Evolutionary conservation across 1,140 invertebrate genomes (phyloP).

Genomic region (Ips typographus): DNA sequence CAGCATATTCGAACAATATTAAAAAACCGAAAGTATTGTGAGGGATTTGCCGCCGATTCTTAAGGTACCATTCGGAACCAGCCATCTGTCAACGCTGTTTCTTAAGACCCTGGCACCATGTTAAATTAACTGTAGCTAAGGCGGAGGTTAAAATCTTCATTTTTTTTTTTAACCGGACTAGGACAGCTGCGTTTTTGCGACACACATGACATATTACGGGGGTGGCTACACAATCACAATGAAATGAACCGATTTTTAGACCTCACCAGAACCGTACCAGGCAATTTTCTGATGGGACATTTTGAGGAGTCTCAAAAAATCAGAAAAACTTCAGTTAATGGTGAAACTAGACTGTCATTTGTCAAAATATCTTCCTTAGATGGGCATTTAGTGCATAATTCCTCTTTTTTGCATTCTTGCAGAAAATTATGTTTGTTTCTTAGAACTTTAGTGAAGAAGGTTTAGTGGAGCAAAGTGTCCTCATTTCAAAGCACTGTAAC

Average conservation of each 20-base stretch:
- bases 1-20: slow-evolving; percentile 23
- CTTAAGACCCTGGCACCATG: slow-evolving; percentile 42
- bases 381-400: no score
- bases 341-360: no score
- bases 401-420: no score
- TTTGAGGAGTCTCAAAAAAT: no score
- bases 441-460: no score
- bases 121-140: slow-evolving; percentile 53
- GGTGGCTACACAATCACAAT: slow-evolving; percentile 54
- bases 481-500: no score
- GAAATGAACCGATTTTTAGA: slow-evolving; percentile 20
- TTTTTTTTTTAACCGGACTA: slow-evolving; percentile 47
- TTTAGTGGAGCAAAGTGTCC: no score
- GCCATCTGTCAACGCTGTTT: slow-evolving; percentile 37
- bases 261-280: not conserved
- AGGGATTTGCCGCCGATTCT: slow-evolving; percentile 27
- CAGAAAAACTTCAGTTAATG: no score
- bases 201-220: slow-evolving; percentile 49
- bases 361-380: no score
- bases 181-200: slow-evolving; percentile 47
- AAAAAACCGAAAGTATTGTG: slow-evolving; percentile 36
- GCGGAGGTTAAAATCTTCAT: slow-evolving; percentile 52
- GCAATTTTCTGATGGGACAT: no score
- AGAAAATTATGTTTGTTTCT: no score
- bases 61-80: slow-evolving; percentile 27